These are phyloP conservation scores for Vimba vimba DNA, from an alignment of 2,113 vertebrate species.

Conservation along the genomic window DNA sequence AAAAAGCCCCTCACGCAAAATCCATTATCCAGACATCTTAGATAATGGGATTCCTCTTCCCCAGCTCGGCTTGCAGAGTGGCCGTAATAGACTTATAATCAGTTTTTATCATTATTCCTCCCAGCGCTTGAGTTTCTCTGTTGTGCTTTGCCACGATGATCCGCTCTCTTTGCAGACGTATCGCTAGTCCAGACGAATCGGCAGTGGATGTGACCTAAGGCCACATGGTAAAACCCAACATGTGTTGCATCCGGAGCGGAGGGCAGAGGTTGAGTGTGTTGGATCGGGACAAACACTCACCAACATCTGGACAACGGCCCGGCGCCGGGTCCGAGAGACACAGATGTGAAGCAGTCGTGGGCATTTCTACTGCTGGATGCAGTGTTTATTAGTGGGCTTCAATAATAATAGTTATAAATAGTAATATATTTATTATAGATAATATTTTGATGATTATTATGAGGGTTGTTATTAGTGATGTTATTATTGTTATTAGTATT, in stretches of 20 bases:
- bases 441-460: too few species aligned
- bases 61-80: conserved; percentile 52
- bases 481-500: too few species aligned
- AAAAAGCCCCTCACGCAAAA: conserved; percentile 57
- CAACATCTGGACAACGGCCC: background rate
- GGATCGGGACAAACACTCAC: background rate
- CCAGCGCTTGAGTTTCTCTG: conserved; percentile 44
- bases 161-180: background rate
- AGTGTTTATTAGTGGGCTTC: too few species aligned
- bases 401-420: background rate
- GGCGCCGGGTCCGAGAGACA: too few species aligned
- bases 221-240: conserved; percentile 24
- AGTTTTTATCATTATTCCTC: conserved; percentile 57
- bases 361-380: background rate
- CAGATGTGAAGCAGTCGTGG: background rate
- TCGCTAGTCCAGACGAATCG: conserved; percentile 10
- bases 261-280: conserved; percentile 10
- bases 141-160: conserved; percentile 13
- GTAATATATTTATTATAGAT: conserved; percentile 4
- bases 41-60: conserved; percentile 58
- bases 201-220: background rate
- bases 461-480: too few species aligned
- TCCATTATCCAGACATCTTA: conserved; percentile 64
- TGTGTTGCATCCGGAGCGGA: conserved; percentile 51
- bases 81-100: conserved; percentile 66